A percentile compares a stretch with the other conserved stretches of the same genome.
phyloP scores from a whole-genome alignment of 2,888 invertebrate genomes.

The Ormyrus nitidulus region DNA sequence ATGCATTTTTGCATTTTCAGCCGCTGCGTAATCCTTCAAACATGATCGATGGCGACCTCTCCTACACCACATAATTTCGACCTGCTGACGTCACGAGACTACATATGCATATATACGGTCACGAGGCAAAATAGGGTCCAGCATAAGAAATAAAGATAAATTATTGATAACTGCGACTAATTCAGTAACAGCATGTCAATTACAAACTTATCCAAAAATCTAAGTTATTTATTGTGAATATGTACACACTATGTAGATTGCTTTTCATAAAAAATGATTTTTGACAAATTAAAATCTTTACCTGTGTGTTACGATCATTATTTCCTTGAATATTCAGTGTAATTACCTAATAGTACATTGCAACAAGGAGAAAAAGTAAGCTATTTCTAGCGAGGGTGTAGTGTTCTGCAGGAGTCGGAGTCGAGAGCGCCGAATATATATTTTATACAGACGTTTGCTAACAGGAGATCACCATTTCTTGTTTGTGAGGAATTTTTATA shows the following conservation, averaged over 20 bases:
- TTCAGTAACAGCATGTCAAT: not conserved
- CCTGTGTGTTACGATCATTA: too few species aligned
- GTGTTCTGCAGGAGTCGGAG: too few species aligned
- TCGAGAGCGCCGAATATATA: too few species aligned
- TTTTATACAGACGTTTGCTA: too few species aligned
- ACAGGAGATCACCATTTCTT: too few species aligned
- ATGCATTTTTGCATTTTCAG: slow-evolving; percentile 35
- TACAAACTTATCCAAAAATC: slow-evolving; percentile 1
- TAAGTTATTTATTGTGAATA: not conserved
- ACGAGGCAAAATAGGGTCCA: slow-evolving; percentile 28
- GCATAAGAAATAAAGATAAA: slow-evolving; percentile 20
- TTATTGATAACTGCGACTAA: not conserved
- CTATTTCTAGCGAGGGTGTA: too few species aligned
- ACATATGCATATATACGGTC: not conserved
- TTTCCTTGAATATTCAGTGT: too few species aligned
- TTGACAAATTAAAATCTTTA: not conserved
- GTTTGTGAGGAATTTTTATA: too few species aligned
- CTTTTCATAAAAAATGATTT: slow-evolving; percentile 10
- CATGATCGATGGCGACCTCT: slow-evolving; percentile 35
- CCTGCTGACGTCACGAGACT: slow-evolving; percentile 37
- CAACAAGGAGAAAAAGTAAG: too few species aligned
- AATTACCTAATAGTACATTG: too few species aligned
- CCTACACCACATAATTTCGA: slow-evolving; percentile 36
- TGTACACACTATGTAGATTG: slow-evolving; percentile 4
- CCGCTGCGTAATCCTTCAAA: slow-evolving; percentile 50